phyloP scores from a whole-genome alignment of 2,113 vertebrate genomes.

The Okapia johnstoni region DNA sequence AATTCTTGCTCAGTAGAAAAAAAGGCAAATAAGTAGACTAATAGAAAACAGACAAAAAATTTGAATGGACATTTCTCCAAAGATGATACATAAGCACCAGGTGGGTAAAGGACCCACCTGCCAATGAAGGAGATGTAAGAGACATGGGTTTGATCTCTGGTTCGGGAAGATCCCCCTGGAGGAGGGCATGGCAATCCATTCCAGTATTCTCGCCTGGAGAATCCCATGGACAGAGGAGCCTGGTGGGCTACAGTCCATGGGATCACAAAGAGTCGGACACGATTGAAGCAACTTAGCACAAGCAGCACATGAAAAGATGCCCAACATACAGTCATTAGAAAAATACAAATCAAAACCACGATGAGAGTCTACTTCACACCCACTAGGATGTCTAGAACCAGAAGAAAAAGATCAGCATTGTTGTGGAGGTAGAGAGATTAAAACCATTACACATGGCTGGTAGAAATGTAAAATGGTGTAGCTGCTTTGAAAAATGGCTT shows the following conservation, averaged over 20 bases:
- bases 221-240: not conserved
- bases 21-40: not conserved
- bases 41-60: not conserved
- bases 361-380: not conserved
- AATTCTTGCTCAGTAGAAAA: not conserved
- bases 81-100: not conserved
- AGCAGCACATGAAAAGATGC: not conserved
- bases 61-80: not conserved
- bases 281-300: not conserved
- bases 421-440: not conserved
- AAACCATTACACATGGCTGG: not conserved
- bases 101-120: not conserved
- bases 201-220: not conserved
- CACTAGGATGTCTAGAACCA: not conserved
- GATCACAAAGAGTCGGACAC: not conserved
- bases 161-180: not conserved
- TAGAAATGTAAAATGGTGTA: not conserved
- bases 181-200: not conserved
- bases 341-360: not conserved
- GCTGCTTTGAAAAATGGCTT: not conserved
- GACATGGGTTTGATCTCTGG: not conserved
- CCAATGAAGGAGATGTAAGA: not conserved
- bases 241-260: not conserved
- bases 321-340: not conserved
- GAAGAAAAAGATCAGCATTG: not conserved